These are phyloP conservation scores for Formica selysi DNA, from an alignment of 1,140 invertebrate species.

Conservation along the genomic window DNA sequence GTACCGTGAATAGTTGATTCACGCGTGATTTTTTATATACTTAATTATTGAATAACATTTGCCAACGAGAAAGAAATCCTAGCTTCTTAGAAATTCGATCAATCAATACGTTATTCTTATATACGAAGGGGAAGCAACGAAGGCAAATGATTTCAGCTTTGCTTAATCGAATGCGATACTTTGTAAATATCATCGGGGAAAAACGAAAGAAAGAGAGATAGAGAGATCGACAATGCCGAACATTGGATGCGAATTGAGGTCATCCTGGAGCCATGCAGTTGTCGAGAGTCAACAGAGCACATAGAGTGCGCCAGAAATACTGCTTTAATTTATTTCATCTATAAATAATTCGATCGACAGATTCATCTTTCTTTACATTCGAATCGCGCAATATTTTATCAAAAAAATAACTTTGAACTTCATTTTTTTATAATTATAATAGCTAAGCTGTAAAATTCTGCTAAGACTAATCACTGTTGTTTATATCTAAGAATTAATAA, in stretches of 20 bases:
- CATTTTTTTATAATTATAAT: not conserved
- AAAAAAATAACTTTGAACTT: not conserved
- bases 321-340: not conserved
- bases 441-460: not conserved
- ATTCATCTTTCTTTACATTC: not conserved
- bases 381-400: not conserved
- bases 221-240: conserved; percentile 24
- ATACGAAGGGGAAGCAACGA: not conserved
- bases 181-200: conserved; percentile 20
- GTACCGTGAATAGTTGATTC: not conserved
- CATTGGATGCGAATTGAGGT: conserved; percentile 42
- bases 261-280: conserved; percentile 14
- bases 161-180: conserved; percentile 1
- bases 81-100: not conserved
- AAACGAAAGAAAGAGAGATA: conserved; percentile 28
- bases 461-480: not conserved
- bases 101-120: not conserved
- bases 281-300: conserved; percentile 9
- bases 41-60: not conserved
- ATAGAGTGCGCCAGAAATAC: conserved; percentile 21
- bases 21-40: not conserved
- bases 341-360: not conserved
- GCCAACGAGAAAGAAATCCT: not conserved
- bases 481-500: conserved; percentile 6
- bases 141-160: not conserved